These are phyloP conservation scores for Drosophila arawakana DNA, from an alignment of 1,140 invertebrate genomes.

Conservation along the genomic window DNA sequence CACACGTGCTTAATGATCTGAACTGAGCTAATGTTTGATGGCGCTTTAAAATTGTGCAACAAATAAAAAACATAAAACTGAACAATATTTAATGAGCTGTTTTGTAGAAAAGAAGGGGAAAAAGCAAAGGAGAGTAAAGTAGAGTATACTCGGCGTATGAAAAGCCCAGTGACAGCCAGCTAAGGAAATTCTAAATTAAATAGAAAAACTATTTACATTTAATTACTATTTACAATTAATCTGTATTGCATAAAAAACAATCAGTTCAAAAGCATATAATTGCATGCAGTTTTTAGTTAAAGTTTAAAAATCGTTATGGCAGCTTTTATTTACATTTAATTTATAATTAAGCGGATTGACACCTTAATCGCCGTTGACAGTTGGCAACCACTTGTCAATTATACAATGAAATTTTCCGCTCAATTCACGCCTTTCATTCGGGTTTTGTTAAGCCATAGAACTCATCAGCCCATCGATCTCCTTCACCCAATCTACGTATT, in stretches of 20 bases:
- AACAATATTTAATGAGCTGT: conserved; percentile 25
- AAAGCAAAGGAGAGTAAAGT: too few relatives aligned
- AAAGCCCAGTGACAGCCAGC: too few relatives aligned
- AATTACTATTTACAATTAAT: too few relatives aligned
- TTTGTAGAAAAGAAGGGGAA: not conserved
- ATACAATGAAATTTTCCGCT: conserved; percentile 34
- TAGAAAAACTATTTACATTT: too few relatives aligned
- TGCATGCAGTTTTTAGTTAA: not conserved
- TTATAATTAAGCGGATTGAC: conserved; percentile 73
- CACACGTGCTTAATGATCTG: conserved; percentile 24
- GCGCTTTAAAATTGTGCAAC: conserved; percentile 1
- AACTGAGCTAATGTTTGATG: conserved; percentile 25
- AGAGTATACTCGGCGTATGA: too few relatives aligned
- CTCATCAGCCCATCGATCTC: not conserved
- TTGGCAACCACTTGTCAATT: conserved; percentile 75
- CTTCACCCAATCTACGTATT: not conserved
- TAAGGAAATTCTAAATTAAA: too few relatives aligned
- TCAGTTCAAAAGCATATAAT: not conserved
- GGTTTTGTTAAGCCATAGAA: not conserved
- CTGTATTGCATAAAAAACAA: not conserved
- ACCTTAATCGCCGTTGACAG: conserved; percentile 73
- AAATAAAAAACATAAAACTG: conserved; percentile 1
- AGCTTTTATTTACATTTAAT: conserved; percentile 69
- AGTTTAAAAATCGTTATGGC: not conserved
- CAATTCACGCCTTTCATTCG: conserved; percentile 11